Evolutionary conservation across 2,113 vertebrate genomes (phyloP).

Genomic region (Eclectus roratus): DNA sequence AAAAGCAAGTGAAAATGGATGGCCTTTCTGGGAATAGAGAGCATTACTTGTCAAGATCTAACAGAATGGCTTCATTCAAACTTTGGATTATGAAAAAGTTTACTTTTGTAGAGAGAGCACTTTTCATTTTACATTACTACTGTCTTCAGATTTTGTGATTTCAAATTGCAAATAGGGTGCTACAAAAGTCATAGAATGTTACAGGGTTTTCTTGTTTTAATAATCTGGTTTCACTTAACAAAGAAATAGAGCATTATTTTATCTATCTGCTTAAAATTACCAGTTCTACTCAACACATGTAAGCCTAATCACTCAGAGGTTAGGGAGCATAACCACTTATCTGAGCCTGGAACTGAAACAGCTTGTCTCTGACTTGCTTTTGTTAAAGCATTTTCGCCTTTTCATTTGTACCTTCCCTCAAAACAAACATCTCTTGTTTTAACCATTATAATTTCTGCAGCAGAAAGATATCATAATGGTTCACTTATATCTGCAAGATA

Average conservation of each 20-base stretch:
- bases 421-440: not conserved
- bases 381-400: not conserved
- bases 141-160: not conserved
- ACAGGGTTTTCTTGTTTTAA: not conserved
- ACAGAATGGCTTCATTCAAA: not conserved
- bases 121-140: not conserved
- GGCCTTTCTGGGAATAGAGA: not conserved
- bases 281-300: not conserved
- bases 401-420: not conserved
- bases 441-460: not conserved
- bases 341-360: not conserved
- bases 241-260: not conserved
- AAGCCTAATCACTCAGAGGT: not conserved
- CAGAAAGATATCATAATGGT: not conserved
- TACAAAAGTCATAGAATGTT: not conserved
- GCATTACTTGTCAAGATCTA: not conserved
- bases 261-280: not conserved
- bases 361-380: not conserved
- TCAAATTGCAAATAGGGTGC: not conserved
- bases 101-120: not conserved
- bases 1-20: not conserved
- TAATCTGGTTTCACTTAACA: not conserved
- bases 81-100: not conserved
- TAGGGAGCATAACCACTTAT: not conserved
- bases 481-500: constrained; percentile 18